Base-by-base conservation (phyloP, 2,113 vertebrate species). In the Nibea coibor region DNA sequence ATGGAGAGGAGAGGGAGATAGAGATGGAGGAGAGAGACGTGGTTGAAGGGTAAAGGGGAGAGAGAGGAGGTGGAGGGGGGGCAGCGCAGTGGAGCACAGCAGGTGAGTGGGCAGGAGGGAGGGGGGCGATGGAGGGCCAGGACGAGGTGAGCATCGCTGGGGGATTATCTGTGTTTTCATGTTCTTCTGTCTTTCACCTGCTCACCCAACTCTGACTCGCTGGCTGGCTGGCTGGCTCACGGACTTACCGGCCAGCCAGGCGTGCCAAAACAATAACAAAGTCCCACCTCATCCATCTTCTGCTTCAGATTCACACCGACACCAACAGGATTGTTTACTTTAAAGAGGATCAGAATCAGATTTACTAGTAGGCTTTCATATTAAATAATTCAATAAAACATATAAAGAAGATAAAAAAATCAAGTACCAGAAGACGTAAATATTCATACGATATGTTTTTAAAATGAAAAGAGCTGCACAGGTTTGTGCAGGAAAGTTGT, bases 131-230 rank as follows among this genome's bases (percentile, higher is more conserved):
- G 80, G 81, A 80, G 86, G 86, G 84, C 78, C 90, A 84, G 88
- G 68, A 43, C 5, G 87, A 90, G 89, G 88, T 88, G 91, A 90
- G 84, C 82, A 63, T 83, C 89, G 68, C 78, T 65, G 2, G 80
- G 91, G 92, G 91, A 93, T 92, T 91, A 91, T 92, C 84, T 87
- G 84, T 93, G 91, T 94, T 93, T 93, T 94, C 92, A 75, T 93
- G 92, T 93, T 92, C 87, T 75, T 75, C 88, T 87, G 92, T 93
- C 91, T 88, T 89, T 94, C 92, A 93, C 90, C 92, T 94, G 92
- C 92, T 93, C 88, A 90, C 88, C 89, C 86, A 78, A 56, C 90
- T 92, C 87, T 92, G 89, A 93, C 93, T 79, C 68, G 77, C 89
- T 76, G 88, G 63, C 84, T 69, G 63, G 83, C 82, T 81, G 88